A percentile compares a stretch with the other conserved stretches of the same genome.
These are phyloP conservation scores for Omphaloscelis lunosa DNA, from an alignment of 2,888 invertebrate genomes.

Conservation along the genomic window DNA sequence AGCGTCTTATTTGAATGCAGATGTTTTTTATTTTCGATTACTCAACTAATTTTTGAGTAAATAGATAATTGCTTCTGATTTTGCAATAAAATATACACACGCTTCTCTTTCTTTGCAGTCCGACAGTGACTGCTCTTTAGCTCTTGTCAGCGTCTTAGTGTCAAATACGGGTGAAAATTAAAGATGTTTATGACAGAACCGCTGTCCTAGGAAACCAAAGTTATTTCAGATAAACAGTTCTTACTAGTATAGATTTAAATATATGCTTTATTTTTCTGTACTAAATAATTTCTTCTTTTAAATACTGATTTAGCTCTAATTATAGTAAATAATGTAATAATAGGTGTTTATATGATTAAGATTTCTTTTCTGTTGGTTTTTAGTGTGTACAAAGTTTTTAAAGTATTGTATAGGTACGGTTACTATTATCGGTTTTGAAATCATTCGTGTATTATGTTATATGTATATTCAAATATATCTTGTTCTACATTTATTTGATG, in stretches of 20 bases:
- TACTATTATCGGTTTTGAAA: conserved; percentile 23
- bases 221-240: neutral
- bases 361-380: conserved; percentile 41
- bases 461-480: conserved; percentile 18
- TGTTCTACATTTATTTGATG: conserved; percentile 4
- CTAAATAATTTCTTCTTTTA: conserved; percentile 12
- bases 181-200: too few relatives aligned
- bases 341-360: conserved; percentile 32
- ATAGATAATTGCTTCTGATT: too few relatives aligned
- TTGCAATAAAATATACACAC: too few relatives aligned
- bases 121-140: too few relatives aligned
- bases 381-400: conserved; percentile 53
- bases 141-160: too few relatives aligned
- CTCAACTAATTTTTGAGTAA: too few relatives aligned
- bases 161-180: too few relatives aligned
- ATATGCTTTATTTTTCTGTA: conserved; percentile 14
- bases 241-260: neutral
- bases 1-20: too few relatives aligned
- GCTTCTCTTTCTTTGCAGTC: too few relatives aligned
- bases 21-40: too few relatives aligned
- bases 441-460: conserved; percentile 38
- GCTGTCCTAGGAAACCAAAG: too few relatives aligned
- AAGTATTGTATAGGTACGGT: conserved; percentile 34
- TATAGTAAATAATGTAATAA: conserved; percentile 30
- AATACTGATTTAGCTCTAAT: conserved; percentile 25